Evolutionary conservation across 2,113 vertebrate species (phyloP).

Genomic region (Myotis yumanensis): DNA sequence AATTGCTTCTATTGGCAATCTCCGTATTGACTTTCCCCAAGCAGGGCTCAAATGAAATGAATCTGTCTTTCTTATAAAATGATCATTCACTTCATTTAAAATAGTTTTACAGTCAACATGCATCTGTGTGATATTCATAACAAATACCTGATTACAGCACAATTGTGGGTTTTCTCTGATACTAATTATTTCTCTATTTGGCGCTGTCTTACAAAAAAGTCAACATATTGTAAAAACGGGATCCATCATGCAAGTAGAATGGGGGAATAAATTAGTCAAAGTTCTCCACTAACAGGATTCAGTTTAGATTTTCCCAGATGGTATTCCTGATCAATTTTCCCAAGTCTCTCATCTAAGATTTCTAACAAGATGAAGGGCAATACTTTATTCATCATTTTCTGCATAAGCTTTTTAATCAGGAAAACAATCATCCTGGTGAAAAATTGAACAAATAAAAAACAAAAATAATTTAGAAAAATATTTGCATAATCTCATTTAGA

Average conservation of each 20-base stretch:
- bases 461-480: background rate
- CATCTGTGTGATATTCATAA: conserved; percentile 57
- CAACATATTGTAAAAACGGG: background rate
- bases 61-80: conserved; percentile 73
- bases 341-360: background rate
- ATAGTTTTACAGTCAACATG: conserved; percentile 47
- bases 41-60: conserved; percentile 69
- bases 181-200: background rate
- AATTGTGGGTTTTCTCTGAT: background rate
- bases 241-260: background rate
- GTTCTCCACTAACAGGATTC: background rate
- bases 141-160: conserved; percentile 3
- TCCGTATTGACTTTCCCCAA: conserved; percentile 62
- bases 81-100: conserved; percentile 67
- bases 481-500: background rate
- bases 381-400: background rate
- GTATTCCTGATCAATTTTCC: background rate
- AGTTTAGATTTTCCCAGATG: background rate
- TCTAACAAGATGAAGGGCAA: background rate
- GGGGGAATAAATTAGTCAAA: background rate
- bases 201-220: background rate
- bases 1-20: conserved; percentile 73
- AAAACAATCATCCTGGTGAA: background rate
- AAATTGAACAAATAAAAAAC: background rate
- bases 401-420: background rate